A percentile compares a stretch with the other conserved stretches of the same genome.
Evolutionary conservation across 2,797 vertebrate species (phyloP).

Genomic region (Coregonus ussuriensis): DNA sequence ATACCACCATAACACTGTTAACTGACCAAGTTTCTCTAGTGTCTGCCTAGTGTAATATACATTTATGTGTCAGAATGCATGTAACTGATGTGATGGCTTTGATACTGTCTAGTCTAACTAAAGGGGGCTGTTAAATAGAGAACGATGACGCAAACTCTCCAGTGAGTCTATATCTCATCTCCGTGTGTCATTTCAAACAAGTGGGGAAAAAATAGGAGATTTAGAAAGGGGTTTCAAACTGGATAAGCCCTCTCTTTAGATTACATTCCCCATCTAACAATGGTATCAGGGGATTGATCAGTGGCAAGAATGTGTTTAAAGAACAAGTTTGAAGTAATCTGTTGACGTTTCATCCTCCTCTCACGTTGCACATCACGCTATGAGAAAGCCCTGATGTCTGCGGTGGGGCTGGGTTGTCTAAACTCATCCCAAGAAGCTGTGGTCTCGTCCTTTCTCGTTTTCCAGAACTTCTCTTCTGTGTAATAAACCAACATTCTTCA

Average conservation of each 20-base stretch:
- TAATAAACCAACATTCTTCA: slow-evolving; percentile 58
- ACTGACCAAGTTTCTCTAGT: background rate
- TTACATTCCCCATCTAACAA: slow-evolving; percentile 32
- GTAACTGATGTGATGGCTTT: background rate
- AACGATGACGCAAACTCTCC: background rate
- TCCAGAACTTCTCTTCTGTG: slow-evolving; percentile 52
- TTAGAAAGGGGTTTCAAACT: slow-evolving; percentile 16
- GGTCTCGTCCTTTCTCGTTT: slow-evolving; percentile 48
- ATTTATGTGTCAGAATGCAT: background rate
- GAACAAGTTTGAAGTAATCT: slow-evolving; percentile 55
- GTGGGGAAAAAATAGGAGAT: background rate
- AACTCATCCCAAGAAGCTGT: slow-evolving; percentile 47
- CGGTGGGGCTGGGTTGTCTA: slow-evolving; percentile 35
- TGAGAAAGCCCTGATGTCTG: slow-evolving; percentile 48
- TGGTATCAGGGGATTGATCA: slow-evolving; percentile 48
- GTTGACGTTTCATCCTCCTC: slow-evolving; percentile 60
- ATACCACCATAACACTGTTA: background rate
- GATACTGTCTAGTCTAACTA: background rate
- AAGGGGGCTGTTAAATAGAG: slow-evolving; percentile 1
- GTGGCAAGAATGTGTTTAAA: slow-evolving; percentile 37
- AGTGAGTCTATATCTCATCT: background rate
- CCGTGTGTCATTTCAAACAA: background rate
- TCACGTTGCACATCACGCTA: slow-evolving; percentile 32
- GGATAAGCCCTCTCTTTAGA: slow-evolving; percentile 54
- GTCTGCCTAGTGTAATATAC: background rate